Evolutionary conservation across 2,888 invertebrate genomes (phyloP).

Genomic region (Mythimna ferrago): DNA sequence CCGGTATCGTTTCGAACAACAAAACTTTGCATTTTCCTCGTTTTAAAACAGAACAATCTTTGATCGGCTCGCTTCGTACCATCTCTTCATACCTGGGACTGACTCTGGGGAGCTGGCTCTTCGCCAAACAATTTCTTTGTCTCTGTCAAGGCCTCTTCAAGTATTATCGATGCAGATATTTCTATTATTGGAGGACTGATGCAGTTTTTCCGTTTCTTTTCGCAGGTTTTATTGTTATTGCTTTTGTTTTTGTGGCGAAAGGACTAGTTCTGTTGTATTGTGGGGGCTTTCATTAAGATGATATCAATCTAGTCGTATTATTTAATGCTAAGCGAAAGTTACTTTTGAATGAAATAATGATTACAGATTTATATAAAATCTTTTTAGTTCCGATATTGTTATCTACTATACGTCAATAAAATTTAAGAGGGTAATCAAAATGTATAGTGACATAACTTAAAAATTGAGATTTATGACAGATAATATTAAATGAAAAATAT

Average conservation of each 20-base stretch:
- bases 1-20: constrained; percentile 79
- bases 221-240: constrained; percentile 52
- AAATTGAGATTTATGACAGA: too few relatives aligned
- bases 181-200: constrained; percentile 78
- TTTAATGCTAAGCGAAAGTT: not conserved
- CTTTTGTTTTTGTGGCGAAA: constrained; percentile 24
- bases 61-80: constrained; percentile 80
- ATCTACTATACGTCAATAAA: too few relatives aligned
- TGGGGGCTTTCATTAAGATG: not conserved
- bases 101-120: constrained; percentile 73
- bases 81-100: constrained; percentile 75
- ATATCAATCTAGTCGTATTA: not conserved
- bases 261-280: constrained; percentile 2
- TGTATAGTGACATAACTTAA: too few relatives aligned
- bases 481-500: too few relatives aligned
- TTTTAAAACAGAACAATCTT: constrained; percentile 85
- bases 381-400: too few relatives aligned
- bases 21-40: constrained; percentile 81
- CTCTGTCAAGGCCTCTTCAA: constrained; percentile 80
- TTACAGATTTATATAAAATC: too few relatives aligned
- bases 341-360: too few relatives aligned
- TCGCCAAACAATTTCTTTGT: constrained; percentile 86
- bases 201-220: constrained; percentile 61
- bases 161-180: constrained; percentile 82
- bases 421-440: too few relatives aligned